Conservation (phyloP, 2,113 vertebrate species). For the Uropsilus gracilis region DNA sequence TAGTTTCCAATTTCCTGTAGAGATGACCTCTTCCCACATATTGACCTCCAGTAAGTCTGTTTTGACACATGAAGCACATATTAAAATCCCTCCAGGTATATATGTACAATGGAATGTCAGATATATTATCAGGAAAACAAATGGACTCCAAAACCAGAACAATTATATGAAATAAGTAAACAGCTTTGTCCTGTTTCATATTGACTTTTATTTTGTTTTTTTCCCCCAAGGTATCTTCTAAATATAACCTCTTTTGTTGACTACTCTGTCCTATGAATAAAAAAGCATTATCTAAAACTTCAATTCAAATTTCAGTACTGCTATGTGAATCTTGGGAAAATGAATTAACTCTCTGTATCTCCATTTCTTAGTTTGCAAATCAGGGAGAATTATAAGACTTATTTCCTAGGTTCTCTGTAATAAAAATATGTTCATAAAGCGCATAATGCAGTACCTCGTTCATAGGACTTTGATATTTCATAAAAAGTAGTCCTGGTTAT, state of each 20-base stretch:
- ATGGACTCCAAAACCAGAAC: background rate
- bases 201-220: background rate
- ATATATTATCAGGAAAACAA: background rate
- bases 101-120: background rate
- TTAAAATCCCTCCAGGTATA: background rate
- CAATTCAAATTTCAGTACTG: conserved; percentile 40
- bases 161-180: background rate
- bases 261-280: background rate
- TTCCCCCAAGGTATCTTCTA: background rate
- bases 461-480: background rate
- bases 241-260: background rate
- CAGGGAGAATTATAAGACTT: background rate
- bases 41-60: background rate
- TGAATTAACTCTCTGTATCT: conserved; percentile 23
- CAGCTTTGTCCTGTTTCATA: background rate
- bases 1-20: conserved; percentile 1
- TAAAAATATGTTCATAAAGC: background rate
- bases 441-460: background rate
- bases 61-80: background rate
- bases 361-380: conserved; percentile 34
- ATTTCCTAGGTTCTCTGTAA: background rate
- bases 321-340: background rate
- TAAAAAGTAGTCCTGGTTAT: background rate
- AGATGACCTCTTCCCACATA: background rate
- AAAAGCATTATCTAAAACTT: background rate